phyloP scores from a whole-genome alignment of 2,888 invertebrate genomes.

The Leucozona laternaria region DNA sequence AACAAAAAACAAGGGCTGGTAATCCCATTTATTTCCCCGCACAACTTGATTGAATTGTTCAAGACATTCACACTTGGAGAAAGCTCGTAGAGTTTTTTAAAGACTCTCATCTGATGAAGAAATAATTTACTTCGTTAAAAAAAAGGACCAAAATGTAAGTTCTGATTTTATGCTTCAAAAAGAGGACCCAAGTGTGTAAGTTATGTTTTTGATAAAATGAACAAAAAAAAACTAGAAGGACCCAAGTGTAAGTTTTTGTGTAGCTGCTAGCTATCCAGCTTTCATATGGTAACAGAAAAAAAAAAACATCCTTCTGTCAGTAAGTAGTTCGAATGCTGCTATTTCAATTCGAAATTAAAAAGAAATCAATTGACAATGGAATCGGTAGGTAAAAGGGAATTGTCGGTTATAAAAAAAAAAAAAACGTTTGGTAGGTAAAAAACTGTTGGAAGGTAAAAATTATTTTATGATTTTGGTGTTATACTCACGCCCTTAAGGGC shows the following conservation, averaged over 20 bases:
- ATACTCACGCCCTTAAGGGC: neutral
- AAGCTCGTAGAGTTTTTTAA: conserved; percentile 7
- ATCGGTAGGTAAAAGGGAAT: conserved; percentile 56
- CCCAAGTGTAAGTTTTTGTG: conserved; percentile 58
- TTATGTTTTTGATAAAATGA: neutral
- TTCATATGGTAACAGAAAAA: conserved; percentile 25
- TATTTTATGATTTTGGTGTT: conserved; percentile 3
- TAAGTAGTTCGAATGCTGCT: conserved; percentile 61
- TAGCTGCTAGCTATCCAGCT: conserved; percentile 38
- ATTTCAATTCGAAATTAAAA: conserved; percentile 33
- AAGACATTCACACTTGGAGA: conserved; percentile 17
- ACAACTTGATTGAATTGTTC: conserved; percentile 25
- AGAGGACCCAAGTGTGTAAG: conserved; percentile 32
- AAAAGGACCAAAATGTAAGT: conserved; percentile 38
- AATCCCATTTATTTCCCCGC: conserved; percentile 18
- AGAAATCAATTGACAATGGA: conserved; percentile 31
- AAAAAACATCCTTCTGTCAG: conserved; percentile 44
- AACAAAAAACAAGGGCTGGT: conserved; percentile 34
- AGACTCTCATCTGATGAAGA: conserved; percentile 7
- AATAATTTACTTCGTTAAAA: conserved; percentile 5
- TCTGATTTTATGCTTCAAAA: conserved; percentile 8
- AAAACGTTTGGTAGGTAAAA: conserved; percentile 29
- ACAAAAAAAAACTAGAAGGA: conserved; percentile 15
- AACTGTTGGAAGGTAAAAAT: conserved; percentile 10
- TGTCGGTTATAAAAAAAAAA: neutral